Base-by-base conservation (phyloP, 2,797 vertebrate genomes). In the Cetoscarus ocellatus region DNA sequence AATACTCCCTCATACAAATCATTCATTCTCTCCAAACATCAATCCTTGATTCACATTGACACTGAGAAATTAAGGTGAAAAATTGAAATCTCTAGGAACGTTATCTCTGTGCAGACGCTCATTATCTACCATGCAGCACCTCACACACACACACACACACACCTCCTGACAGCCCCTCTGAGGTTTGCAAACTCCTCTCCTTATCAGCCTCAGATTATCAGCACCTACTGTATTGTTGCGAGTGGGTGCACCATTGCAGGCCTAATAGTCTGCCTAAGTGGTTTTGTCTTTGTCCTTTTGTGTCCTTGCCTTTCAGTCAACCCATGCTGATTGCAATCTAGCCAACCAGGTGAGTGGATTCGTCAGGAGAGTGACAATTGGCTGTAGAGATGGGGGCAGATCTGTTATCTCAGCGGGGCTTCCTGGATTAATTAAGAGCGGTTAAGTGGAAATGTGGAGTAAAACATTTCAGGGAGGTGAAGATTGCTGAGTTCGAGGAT, bases 241-340 rank as follows among this genome's bases (percentile, higher is more conserved):
- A 78, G 75, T 70, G 67, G 77, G 69, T 67, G 62, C 35, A 72
- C 77, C 67, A 64, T 89, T 68, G 73, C 70, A 55, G 74, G 61
- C 67, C 84, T 91, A 92, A 90, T 87, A 86, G 86, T 73, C 82
- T 86, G 86, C 86, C 85, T 93, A 91, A 92, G 89, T 91, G 89
- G 84, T 92, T 88, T 75, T 82, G 85, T 80, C 91, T 92, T 87
- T 86, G 89, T 92, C 92, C 92, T 93, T 92, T 93, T 90, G 88
- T 90, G 90, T 91, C 90, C 90, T 93, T 92, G 86, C 84, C 83
- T 91, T 89, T 91, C 92, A 92, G 90, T 92, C 91, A 89, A 62
- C 73, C 63, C 53, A 10, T 9, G 5, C 86, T 88, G 92, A 92
- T 93, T 89, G 88, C 85, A 90, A 92, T 93, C 90, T 86, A 86